Conservation (phyloP, 35 echinoderm and acorn worm species). For the Chiridota heheva region DNA sequence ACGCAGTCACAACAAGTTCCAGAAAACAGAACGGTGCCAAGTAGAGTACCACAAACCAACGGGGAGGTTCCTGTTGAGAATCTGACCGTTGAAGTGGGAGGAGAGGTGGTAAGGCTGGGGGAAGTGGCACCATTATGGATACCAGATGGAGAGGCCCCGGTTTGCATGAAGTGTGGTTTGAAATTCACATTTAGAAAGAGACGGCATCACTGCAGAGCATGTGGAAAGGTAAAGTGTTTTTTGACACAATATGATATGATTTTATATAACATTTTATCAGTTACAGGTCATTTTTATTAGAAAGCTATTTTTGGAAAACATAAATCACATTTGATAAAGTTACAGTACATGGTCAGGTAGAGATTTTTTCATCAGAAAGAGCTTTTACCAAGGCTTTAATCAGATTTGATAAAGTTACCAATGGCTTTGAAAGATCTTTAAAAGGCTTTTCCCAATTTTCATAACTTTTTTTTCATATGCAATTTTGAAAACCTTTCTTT, state of each 20-base stretch:
- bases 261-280: neutral
- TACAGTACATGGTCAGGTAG: no score
- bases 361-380: no score
- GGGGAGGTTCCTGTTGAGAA: slow-evolving; percentile 11
- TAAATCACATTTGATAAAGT: neutral
- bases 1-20: neutral
- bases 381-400: no score
- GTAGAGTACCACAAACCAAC: no score
- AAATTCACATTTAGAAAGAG: slow-evolving; percentile 98
- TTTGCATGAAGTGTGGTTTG: slow-evolving; percentile 82
- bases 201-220: slow-evolving; percentile 97
- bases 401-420: no score
- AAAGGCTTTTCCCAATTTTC: no score
- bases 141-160: slow-evolving; percentile 77
- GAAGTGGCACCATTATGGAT: slow-evolving; percentile 92
- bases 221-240: slow-evolving; percentile 92
- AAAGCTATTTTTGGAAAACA: no score
- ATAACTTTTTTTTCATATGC: no score
- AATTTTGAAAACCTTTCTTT: no score
- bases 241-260: neutral
- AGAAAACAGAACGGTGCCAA: slow-evolving; percentile 43
- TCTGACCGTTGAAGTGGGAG: slow-evolving; percentile 15
- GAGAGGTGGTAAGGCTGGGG: slow-evolving; percentile 42
- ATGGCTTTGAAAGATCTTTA: no score
- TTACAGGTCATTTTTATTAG: neutral